phyloP scores from a whole-genome alignment of 2,888 invertebrate species.

The Chalcosyrphus nemorum region DNA sequence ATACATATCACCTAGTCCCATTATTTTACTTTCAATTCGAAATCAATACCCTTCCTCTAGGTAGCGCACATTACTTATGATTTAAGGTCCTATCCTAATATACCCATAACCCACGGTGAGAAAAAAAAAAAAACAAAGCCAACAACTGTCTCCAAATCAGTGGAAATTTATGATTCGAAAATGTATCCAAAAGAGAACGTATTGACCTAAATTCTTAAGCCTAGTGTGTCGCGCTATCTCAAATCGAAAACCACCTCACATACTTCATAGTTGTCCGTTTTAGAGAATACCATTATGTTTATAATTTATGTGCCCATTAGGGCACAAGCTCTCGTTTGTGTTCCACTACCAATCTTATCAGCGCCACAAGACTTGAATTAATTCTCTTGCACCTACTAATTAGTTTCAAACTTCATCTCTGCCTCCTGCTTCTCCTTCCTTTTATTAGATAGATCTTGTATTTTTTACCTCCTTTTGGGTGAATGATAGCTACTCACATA shows the following conservation, averaged over 20 bases:
- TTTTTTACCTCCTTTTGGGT: conserved; percentile 18
- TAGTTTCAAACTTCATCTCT: conserved; percentile 27
- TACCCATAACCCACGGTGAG: background rate
- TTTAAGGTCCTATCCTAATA: background rate
- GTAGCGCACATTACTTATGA: background rate
- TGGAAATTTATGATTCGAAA: background rate
- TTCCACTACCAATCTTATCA: conserved; percentile 66
- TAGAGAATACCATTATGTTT: conserved; percentile 45
- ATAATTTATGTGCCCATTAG: conserved; percentile 62
- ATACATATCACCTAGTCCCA: too few species aligned
- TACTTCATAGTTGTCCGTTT: conserved; percentile 29
- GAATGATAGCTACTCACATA: conserved; percentile 52
- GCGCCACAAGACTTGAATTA: conserved; percentile 57
- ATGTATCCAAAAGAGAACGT: background rate
- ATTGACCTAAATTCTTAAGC: conserved; percentile 12
- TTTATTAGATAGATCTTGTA: conserved; percentile 18
- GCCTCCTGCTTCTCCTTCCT: background rate
- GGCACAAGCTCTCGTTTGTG: conserved; percentile 55
- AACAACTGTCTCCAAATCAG: background rate
- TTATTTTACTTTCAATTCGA: too few species aligned
- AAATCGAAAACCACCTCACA: conserved; percentile 18
- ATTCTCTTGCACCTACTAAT: conserved; percentile 68
- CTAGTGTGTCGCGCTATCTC: background rate
- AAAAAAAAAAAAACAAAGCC: too few species aligned
- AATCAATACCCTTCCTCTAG: too few species aligned